A percentile compares a stretch with the other conserved stretches of the same genome.
These are phyloP conservation scores for Chloropsis cyanopogon DNA, from an alignment of 2,113 vertebrate genomes.

Conservation along the genomic window DNA sequence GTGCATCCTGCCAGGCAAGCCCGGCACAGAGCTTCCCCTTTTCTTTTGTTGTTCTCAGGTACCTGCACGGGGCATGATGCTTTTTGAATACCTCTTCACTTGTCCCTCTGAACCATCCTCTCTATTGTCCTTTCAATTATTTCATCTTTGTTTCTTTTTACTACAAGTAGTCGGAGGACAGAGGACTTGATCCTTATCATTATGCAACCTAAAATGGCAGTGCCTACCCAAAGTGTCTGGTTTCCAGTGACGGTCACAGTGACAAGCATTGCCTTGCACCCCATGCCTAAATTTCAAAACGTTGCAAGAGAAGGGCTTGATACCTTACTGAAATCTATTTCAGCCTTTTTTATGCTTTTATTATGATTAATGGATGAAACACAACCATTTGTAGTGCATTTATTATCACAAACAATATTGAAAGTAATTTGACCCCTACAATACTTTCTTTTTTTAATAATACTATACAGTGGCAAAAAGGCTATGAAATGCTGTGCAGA, in stretches of 20 bases:
- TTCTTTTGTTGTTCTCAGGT: neutral
- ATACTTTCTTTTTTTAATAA: neutral
- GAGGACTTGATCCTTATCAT: neutral
- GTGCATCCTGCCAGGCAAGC: neutral
- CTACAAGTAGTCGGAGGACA: neutral
- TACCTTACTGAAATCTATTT: neutral
- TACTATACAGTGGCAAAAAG: neutral
- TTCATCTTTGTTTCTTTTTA: neutral
- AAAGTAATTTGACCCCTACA: neutral
- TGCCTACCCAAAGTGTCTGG: neutral
- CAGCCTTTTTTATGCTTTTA: neutral
- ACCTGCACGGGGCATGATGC: fast-evolving
- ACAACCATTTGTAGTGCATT: neutral
- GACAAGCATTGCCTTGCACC: neutral
- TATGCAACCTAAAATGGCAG: neutral
- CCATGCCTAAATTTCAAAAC: neutral
- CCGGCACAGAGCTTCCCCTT: neutral
- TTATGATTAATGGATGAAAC: neutral
- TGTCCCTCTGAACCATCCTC: neutral
- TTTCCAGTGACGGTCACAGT: neutral
- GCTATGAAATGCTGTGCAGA: neutral
- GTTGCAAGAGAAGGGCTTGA: neutral
- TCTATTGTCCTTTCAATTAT: neutral
- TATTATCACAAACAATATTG: constrained; percentile 15
- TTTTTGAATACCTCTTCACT: neutral